Percentiles rank a stretch among this genome's conserved stretches.
These are phyloP conservation scores for Collichthys lucidus DNA, from an alignment of 2,113 vertebrate genomes.

Conservation along the genomic window DNA sequence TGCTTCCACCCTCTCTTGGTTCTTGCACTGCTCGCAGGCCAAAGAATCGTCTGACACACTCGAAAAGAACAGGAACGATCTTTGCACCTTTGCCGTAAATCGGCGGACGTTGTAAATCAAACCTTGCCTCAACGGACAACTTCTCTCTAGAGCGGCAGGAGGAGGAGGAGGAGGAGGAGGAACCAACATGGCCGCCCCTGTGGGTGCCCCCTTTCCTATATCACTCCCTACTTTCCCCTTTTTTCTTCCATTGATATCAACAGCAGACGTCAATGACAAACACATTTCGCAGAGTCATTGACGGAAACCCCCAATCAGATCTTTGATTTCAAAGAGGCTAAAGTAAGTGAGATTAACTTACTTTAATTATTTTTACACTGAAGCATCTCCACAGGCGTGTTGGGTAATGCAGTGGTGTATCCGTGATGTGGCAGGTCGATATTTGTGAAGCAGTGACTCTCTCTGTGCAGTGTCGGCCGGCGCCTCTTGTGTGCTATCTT, in stretches of 20 bases:
- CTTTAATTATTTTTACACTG: constrained; percentile 56
- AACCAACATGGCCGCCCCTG: constrained; percentile 85
- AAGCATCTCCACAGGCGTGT: constrained; percentile 81
- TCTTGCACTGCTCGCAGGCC: background rate
- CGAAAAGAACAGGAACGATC: constrained; percentile 22
- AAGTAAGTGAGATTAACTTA: constrained; percentile 73
- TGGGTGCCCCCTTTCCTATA: constrained; percentile 80
- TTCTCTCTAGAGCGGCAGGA: constrained; percentile 45
- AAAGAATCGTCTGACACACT: constrained; percentile 28
- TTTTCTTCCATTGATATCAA: constrained; percentile 77
- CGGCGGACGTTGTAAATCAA: constrained; percentile 11
- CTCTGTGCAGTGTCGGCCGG: constrained; percentile 41
- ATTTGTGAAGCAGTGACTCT: constrained; percentile 48
- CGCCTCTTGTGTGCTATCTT: constrained; percentile 34
- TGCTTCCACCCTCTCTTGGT: background rate
- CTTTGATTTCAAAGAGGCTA: constrained; percentile 67
- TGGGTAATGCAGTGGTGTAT: constrained; percentile 68
- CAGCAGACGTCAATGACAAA: constrained; percentile 81
- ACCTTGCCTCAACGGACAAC: constrained; percentile 50
- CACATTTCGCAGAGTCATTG: constrained; percentile 78
- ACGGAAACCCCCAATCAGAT: constrained; percentile 78
- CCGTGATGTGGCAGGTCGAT: constrained; percentile 32
- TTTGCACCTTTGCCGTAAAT: constrained; percentile 30
- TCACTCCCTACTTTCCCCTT: constrained; percentile 68
- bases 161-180: constrained; percentile 52